phyloP scores from a whole-genome alignment of 2,797 vertebrate species.

The Protonibea diacanthus region DNA sequence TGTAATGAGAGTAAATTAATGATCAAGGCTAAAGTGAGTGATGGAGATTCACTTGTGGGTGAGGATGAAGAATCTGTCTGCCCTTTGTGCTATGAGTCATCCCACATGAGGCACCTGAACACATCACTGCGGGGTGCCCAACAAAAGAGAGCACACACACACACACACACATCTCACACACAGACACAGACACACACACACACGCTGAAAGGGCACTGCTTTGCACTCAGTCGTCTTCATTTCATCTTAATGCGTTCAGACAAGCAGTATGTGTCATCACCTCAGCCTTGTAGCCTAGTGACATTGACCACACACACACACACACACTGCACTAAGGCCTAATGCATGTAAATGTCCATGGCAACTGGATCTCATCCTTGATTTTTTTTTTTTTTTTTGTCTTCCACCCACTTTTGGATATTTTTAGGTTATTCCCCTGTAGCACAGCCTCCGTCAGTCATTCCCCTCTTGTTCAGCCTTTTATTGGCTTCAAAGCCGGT shows the following conservation, averaged over 20 bases:
- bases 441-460: background rate
- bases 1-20: background rate
- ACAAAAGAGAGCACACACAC: background rate
- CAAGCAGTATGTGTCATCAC: background rate
- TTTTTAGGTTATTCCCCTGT: constrained; percentile 10
- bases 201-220: background rate
- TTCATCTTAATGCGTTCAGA: background rate
- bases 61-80: background rate
- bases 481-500: too few species aligned
- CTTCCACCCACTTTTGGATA: constrained; percentile 12
- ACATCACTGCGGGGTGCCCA: constrained; percentile 35
- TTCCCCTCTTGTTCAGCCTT: background rate
- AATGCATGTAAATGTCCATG: constrained; percentile 14
- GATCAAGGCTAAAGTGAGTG: background rate
- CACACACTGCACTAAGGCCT: background rate
- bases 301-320: background rate
- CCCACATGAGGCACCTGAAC: constrained; percentile 55
- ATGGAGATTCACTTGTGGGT: background rate
- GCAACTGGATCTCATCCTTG: constrained; percentile 9
- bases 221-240: background rate
- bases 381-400: constrained; percentile 4
- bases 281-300: background rate
- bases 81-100: constrained; percentile 76
- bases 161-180: background rate
- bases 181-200: background rate